Evolutionary conservation across 30 jellyfish, hydroid and myxozoan genomes (phyloP).

Genomic region (Morbakka virulenta): DNA sequence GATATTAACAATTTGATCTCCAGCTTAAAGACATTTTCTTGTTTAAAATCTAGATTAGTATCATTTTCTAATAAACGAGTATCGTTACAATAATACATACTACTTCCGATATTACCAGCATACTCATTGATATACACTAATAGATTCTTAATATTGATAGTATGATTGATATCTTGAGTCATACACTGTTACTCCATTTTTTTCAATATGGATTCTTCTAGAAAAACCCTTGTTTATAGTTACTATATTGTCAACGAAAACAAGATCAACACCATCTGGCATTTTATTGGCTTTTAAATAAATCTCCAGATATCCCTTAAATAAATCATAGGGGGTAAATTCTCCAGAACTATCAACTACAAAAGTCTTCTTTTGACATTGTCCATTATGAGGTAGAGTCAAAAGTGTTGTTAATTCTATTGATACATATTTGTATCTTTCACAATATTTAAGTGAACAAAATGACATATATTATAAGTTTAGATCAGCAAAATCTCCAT

Average conservation of each 20-base stretch:
- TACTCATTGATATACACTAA: constrained; percentile 3
- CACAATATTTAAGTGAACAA: too few species aligned
- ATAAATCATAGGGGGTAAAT: too few species aligned
- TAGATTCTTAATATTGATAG: constrained; percentile 9
- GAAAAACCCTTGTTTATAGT: too few species aligned
- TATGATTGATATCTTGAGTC: constrained; percentile 20
- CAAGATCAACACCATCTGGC: too few species aligned
- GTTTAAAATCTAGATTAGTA: not conserved
- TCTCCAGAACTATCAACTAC: too few species aligned
- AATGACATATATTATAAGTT: not conserved
- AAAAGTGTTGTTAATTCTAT: not conserved
- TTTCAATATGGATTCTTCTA: constrained; percentile 2
- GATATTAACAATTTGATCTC: not conserved
- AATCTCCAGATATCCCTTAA: too few species aligned
- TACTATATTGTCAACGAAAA: too few species aligned
- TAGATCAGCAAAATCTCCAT: too few species aligned
- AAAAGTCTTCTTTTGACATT: not conserved
- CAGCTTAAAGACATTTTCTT: constrained; percentile 25
- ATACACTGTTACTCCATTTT: constrained; percentile 7
- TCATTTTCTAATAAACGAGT: not conserved
- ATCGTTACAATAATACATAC: constrained; percentile 16
- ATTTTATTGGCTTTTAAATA: too few species aligned
- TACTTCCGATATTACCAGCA: constrained; percentile 3
- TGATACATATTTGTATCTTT: constrained; percentile 3
- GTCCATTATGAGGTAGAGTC: not conserved